Evolutionary conservation across 2,888 invertebrate species (phyloP), one percentile per base, ranked within the genome.

Genomic region (Aleiodes leptofemur): DNA sequence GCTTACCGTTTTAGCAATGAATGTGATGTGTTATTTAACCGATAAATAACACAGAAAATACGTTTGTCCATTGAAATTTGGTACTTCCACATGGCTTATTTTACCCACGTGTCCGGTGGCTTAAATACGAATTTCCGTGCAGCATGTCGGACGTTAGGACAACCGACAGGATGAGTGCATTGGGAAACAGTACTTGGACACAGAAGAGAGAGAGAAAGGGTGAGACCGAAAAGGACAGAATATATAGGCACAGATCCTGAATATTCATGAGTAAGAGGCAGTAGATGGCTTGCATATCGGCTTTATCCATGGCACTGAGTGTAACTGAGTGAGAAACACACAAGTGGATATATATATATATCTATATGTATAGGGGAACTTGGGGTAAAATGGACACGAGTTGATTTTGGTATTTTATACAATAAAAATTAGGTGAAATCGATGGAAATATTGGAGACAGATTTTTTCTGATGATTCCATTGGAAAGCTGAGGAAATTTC

Each of bases 41-140:
- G 4, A n/a, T 9, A n/a, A 51, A n/a, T 51, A 55, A 55, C 6
- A 1, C 6, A 55, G 16, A 55, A 55, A 16, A 16, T 55, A 51
- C 34, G 59, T 59, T 4, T 29, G n/a, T 59, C 34, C 31, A 6
- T 34, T 34, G 34, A 34, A 31, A 34, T 59, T 59, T 59, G 59
- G 14, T 61, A 43, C 43, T n/a, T 38, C 38, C 38, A 61, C 38
- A 14, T 43, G 4, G 61, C n/a, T 13, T 59, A 11, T 61, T 61
- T 61, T 61, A 61, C 31, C 56, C 56, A 43, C 34, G 34, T 61
- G 74, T 69, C 74, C 64, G 38, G 29, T 11, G 48, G 69, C 55
- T 70, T 70, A 74, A 70, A 70, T 70, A 70, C 74, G 53, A 74
- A 74, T 74, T 74, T 74, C 69, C 69, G 74, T 74, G 48, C 14